Base-by-base conservation (phyloP, 2,797 vertebrate genomes). In the Ctenochaetus hawaiiensis region DNA sequence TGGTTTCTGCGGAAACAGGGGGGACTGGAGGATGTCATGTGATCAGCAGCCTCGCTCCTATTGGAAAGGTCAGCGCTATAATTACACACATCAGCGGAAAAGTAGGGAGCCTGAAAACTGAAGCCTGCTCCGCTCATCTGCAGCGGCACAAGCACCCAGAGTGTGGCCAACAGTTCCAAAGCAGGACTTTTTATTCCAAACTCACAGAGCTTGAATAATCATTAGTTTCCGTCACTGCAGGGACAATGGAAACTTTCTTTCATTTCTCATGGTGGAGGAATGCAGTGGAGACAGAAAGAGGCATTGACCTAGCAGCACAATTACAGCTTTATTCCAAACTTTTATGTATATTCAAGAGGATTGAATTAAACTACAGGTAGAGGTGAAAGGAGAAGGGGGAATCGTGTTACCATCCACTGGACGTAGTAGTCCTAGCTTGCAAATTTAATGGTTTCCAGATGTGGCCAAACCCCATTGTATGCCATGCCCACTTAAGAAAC, bases 51-150 rank as follows among this genome's bases (percentile, higher is more conserved):
- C 84, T 84, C 56, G 49, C 75, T 90, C 82, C 87, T 79, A 86
- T 80, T 93, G 91, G 90, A 94, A 94, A 93, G 89, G 92, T 90
- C 92, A 93, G 48, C 12, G 77, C 93, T 94, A 93, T 93, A 95
- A 95, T 95, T 95, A 95, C 83, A 91, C 89, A 90, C 92, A 88
- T 89, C 87, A 90, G 92, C 77, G 89, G 92, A 94, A 94, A 92
- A 93, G 84, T 84, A 52, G 54, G 81, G 79, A 80, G 82, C 89
- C 67, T 73, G 77, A 80, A 34, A 84, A 56, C 68, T 62, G 66
- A 72, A 76, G 86, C 60, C 87, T 86, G 92, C 77, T 86, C 72
- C 53, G 82, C 82, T 90, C 87, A 77, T 86, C 87, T 91, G 85
- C 72, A 92, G 84, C 37, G 2, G 76, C 72, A 68, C 64, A 30